Base-by-base conservation (phyloP, 2,797 vertebrate species). In the Prunella strophiata region DNA sequence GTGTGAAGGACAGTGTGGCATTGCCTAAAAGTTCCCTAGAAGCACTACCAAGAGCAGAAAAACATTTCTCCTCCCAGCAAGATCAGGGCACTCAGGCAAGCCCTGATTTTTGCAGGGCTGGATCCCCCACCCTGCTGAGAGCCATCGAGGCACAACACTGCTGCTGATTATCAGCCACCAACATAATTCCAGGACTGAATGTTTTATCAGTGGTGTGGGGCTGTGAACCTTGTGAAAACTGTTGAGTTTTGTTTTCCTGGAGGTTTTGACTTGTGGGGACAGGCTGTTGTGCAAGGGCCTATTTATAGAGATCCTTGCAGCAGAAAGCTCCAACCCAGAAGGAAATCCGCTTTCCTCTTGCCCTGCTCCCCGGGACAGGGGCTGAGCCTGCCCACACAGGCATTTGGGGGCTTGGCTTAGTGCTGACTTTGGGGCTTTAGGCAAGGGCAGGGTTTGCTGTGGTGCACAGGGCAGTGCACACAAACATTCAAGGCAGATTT, bases 121-220 rank as follows among this genome's bases (percentile, higher is more conserved):
- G 30, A 58, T 65, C n/a, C 48, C 30, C 5, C 7, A 12, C 32
- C 21, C 20, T 62, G 73, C 57, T 45, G 40, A 34, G 52, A 67
- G 34, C 62, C 62, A 4, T 2, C 0, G 4, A 9, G 48, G 63
- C 43, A n/a, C 26, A 26, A 5, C 0, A 0, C 32, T 21, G 40
- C 68, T 62, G 84, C 68, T 45, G 18, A 5, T 43, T 3, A 15
- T 13, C 59, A 58, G 20, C 5, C 36, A 16, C n/a, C 55, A 16
- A 11, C 20, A 27, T 4, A 4, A 51, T 45, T n/a, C 8, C 26
- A 38, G 55, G 18, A 20, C 13, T 50, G 10, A 17, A 42, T 8
- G 23, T 32, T 77, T 58, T 21, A 8, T 74, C 12, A 0, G 13
- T 15, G 19, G 4, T 57, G 40, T 10, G 36, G 50, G 62, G 23